phyloP scores from a whole-genome alignment of 2,888 invertebrate species.

The Didymodactylos carnosus region DNA sequence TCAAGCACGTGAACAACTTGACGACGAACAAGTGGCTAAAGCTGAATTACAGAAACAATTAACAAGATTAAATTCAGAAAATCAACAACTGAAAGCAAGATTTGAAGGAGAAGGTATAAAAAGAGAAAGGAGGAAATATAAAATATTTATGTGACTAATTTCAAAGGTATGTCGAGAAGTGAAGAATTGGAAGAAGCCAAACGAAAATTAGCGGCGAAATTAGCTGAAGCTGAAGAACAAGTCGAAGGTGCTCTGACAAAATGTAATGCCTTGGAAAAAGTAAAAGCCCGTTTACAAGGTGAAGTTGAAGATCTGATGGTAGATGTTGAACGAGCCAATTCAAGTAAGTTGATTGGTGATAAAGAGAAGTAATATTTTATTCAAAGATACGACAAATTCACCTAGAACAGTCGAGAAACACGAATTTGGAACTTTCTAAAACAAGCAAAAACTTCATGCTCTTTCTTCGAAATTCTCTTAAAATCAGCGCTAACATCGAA shows the following conservation, averaged over 20 bases:
- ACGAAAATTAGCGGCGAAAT: constrained; percentile 62
- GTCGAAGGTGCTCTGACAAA: constrained; percentile 94
- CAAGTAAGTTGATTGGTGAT: constrained; percentile 36
- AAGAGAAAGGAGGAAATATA: too few relatives aligned
- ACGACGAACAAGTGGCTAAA: constrained; percentile 96
- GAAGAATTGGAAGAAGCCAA: constrained; percentile 41
- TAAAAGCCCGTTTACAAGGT: constrained; percentile 69
- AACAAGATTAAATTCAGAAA: constrained; percentile 90
- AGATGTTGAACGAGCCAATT: constrained; percentile 85
- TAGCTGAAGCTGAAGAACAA: constrained; percentile 88
- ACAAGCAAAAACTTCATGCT: too few relatives aligned
- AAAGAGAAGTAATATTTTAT: too few relatives aligned
- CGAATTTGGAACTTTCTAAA: too few relatives aligned
- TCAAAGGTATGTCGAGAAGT: constrained; percentile 44
- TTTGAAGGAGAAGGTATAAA: constrained; percentile 62
- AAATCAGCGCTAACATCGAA: too few relatives aligned
- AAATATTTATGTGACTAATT: neutral
- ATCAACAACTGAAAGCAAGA: constrained; percentile 90
- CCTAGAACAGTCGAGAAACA: too few relatives aligned
- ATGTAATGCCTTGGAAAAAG: constrained; percentile 87
- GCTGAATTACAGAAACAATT: constrained; percentile 94
- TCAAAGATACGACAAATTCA: too few relatives aligned
- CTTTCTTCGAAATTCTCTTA: too few relatives aligned
- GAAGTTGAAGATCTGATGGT: constrained; percentile 93
- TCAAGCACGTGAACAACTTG: constrained; percentile 92